Base-by-base conservation (phyloP, 2,888 invertebrate species). In the Aleiodes testaceus region DNA sequence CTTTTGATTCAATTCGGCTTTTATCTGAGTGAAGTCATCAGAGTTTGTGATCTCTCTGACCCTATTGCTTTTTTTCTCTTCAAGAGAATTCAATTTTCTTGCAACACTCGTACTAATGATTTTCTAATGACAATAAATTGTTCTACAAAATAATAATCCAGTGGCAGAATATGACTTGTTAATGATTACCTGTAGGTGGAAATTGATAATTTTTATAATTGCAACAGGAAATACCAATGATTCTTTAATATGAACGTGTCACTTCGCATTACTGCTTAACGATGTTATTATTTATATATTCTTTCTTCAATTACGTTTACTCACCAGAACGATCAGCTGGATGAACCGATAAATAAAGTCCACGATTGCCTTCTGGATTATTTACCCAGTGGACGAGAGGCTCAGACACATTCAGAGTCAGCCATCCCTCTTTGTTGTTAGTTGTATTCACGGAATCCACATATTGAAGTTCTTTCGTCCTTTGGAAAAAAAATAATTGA, bases 281-380 rank as follows among this genome's bases (percentile, higher is more conserved):
- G 36, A 14, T 9, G 50, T 50, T 42, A 52, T 63, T 63, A 12
- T 63, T 44, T 14, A 22, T 45, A 6, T 50, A n/a, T 26, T 6
- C 7, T 18, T 64, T 20, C 18, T 26, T 2, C 45, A 64, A 42
- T 52, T 55, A 44, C 42, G 36, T 36, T 59, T 11, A 75, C 79
- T 85, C 85, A 92, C 93, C 92, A 81, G 92, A 93, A 82, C 92
- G 92, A 81, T 92, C 90, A 66, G 91, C 90, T 47, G 93, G 92
- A 88, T 93, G 93, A 45, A 95, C 92, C 1, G 94, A 93, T 76
- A 95, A 90, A 88, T 95, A 95, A 70, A 98, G 91, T 26, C 97
- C 98, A 72, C 92, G 91, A 88, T 98, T 98, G 72, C 92, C 92
- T 20, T 91, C 90, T 0, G 95, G 94, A 78, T 93, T 92, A 16